These are phyloP conservation scores for Falco rusticolus DNA, from an alignment of 2,797 vertebrate genomes.

Conservation along the genomic window DNA sequence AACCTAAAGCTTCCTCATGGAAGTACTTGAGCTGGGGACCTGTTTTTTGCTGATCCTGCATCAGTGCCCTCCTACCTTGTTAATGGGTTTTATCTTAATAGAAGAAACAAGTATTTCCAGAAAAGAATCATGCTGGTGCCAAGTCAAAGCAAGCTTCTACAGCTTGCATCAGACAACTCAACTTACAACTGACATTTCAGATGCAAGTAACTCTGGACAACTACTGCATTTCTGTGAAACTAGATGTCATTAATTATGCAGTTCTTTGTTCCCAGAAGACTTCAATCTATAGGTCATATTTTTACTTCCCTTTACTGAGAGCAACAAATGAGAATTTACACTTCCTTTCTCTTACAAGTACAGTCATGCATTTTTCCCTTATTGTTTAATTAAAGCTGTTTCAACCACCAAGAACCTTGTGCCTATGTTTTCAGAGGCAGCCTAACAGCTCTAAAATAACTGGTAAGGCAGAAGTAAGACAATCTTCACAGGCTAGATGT, in stretches of 20 bases:
- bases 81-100: not conserved
- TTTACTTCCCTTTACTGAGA: conserved; percentile 26
- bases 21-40: not conserved
- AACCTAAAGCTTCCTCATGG: not conserved
- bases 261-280: not conserved
- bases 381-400: not conserved
- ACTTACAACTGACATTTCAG: not conserved
- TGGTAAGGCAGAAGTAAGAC: not conserved
- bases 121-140: not conserved
- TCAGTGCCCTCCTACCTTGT: not conserved
- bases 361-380: not conserved
- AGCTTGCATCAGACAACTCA: not conserved
- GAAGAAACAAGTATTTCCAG: not conserved
- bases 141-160: not conserved
- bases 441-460: not conserved
- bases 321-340: not conserved
- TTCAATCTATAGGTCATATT: not conserved
- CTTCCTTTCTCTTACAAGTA: conserved; percentile 4
- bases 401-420: not conserved
- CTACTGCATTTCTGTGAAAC: not conserved
- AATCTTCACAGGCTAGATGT: not conserved
- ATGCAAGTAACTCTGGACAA: not conserved
- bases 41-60: not conserved
- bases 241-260: not conserved
- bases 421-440: not conserved